Base-by-base conservation (phyloP, 2,113 vertebrate genomes). In the Triplophysa rosa region DNA sequence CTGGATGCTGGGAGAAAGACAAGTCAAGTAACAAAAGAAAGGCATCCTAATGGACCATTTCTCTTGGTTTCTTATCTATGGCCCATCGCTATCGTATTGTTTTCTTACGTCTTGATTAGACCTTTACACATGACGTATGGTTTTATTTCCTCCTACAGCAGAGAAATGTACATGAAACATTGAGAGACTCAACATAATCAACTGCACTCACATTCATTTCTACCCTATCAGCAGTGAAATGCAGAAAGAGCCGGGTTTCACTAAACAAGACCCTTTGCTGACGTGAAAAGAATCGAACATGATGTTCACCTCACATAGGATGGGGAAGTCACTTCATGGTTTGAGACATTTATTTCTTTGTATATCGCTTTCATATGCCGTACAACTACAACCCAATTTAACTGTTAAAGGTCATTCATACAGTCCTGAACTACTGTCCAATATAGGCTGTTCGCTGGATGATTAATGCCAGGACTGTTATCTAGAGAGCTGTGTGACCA, bases 1-100 rank as follows among this genome's bases (percentile, higher is more conserved):
- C 80, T 82, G 63, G 45, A 78, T 17, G 47, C 67, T 29, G 16
- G 67, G 19, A 71, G 40, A 33, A 59, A 40, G 29, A 14, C 7
- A n/a, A 71, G 49, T 5, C 33, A 8, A 69, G 67, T 29, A 54
- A 69, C 6, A 21, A 26, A 8, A 42, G 54, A 12, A 24, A 17
- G 19, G 21, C 23, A 54, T 19, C 19, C 24, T n/a, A 70, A 70
- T 33, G 16, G 33, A 59, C 21, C 10, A 17, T 52, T 21, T 19
- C 17, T 19, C 52, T n/a, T 6, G 52, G 47, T 70, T 33, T 65
- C 12, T 49, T 49, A 2, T 49, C 14, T 8, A 56, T 2, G 17
- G 16, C 17, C 7, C 52, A 56, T 8, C 0, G n/a, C 8, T 19
- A 58, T 58, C n/a, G 2, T 58, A 9, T 9, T 10, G 6, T 2